Percentiles rank a stretch among this genome's conserved stretches.
These are phyloP conservation scores for Pteronotus mesoamericanus DNA, from an alignment of 2,797 vertebrate genomes.

Conservation along the genomic window DNA sequence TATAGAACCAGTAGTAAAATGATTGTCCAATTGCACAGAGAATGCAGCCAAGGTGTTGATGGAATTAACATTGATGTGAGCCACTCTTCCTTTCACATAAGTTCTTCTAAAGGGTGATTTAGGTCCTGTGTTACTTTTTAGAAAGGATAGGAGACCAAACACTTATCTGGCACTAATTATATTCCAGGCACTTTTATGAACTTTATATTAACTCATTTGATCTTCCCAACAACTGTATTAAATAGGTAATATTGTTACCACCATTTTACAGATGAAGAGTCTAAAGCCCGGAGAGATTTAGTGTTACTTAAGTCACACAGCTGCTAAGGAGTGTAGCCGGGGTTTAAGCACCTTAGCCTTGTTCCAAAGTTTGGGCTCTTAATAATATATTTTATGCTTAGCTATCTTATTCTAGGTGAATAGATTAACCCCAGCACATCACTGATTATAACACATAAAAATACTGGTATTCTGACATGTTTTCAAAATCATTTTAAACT, in stretches of 20 bases:
- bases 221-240: background rate
- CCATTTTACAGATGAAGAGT: background rate
- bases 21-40: background rate
- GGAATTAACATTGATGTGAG: background rate
- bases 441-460: background rate
- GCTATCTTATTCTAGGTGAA: background rate
- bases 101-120: background rate
- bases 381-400: background rate
- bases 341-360: background rate
- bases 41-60: background rate
- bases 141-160: background rate
- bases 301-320: background rate
- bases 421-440: background rate
- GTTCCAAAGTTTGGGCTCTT: background rate
- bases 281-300: background rate
- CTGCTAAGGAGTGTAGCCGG: background rate
- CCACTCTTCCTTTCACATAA: background rate
- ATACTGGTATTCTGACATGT: background rate
- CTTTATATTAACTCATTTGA: background rate
- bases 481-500: background rate
- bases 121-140: background rate
- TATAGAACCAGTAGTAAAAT: background rate
- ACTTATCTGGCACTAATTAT: background rate
- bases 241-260: background rate
- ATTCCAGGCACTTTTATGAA: background rate